Evolutionary conservation across 2,888 invertebrate species (phyloP).

Genomic region (Autographa gamma): DNA sequence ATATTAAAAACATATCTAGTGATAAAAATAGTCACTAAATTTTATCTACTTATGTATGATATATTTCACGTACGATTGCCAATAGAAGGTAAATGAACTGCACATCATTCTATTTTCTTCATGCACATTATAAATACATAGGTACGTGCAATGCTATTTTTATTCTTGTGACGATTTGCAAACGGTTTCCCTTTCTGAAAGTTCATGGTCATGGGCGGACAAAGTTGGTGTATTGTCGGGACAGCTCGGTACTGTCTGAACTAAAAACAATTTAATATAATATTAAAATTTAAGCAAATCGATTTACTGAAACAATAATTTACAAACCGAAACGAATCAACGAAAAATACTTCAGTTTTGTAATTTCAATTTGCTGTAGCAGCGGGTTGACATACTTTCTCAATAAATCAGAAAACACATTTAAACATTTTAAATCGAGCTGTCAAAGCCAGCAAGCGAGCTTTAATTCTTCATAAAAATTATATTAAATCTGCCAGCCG

Average conservation of each 20-base stretch:
- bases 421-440: constrained; percentile 11
- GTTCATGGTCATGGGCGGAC: not conserved
- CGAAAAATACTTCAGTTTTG: not conserved
- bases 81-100: not conserved
- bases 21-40: too few relatives aligned
- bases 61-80: not conserved
- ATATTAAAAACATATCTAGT: not conserved
- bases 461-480: constrained; percentile 40
- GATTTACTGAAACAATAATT: too few relatives aligned
- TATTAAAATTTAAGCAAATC: too few relatives aligned
- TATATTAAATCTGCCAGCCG: constrained; percentile 47
- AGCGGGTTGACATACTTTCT: constrained; percentile 7
- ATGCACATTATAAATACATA: not conserved
- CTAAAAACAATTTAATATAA: not conserved
- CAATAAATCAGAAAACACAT: constrained; percentile 17
- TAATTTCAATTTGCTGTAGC: not conserved
- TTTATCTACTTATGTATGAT: too few relatives aligned
- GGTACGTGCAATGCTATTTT: not conserved
- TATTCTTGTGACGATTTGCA: not conserved
- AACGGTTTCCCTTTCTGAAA: not conserved
- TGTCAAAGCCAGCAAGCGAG: constrained; percentile 17
- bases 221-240: not conserved
- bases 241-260: not conserved
- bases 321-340: not conserved
- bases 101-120: not conserved